Percentiles rank a stretch among this genome's conserved stretches.
Evolutionary conservation across 1,140 invertebrate species (phyloP).

Genomic region (Trissolcus basalis): DNA sequence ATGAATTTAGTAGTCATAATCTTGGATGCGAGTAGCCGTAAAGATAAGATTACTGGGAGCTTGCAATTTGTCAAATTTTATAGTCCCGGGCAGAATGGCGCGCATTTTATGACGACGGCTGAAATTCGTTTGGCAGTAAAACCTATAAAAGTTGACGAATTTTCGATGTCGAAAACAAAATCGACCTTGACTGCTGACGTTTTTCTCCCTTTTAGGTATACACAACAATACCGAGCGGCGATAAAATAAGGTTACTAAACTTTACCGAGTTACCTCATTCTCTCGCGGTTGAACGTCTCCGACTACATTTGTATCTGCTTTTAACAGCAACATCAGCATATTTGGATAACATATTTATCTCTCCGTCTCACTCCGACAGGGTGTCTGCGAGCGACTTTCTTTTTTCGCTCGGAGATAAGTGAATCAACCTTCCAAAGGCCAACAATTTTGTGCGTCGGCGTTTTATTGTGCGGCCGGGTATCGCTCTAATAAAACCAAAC

Average conservation of each 20-base stretch:
- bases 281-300: slow-evolving; percentile 12
- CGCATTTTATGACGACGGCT: background rate
- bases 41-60: slow-evolving; percentile 43
- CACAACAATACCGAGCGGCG: slow-evolving; percentile 7
- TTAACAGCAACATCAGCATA: slow-evolving; percentile 46
- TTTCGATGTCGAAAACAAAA: background rate
- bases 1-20: slow-evolving; percentile 38
- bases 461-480: slow-evolving; percentile 40
- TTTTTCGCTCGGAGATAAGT: slow-evolving; percentile 28
- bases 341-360: slow-evolving; percentile 47
- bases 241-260: slow-evolving; percentile 56
- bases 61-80: slow-evolving; percentile 47
- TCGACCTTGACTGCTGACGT: too few species aligned
- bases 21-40: slow-evolving; percentile 22
- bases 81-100: slow-evolving; percentile 7
- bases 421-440: slow-evolving; percentile 52
- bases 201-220: too few species aligned
- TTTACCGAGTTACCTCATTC: slow-evolving; percentile 54
- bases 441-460: slow-evolving; percentile 30
- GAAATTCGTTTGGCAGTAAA: slow-evolving; percentile 4
- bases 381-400: background rate
- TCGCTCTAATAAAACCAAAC: slow-evolving; percentile 38
- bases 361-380: slow-evolving; percentile 2
- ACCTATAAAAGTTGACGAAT: background rate
- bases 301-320: slow-evolving; percentile 26